These are phyloP conservation scores for Hirtodrosophila confusa DNA, from an alignment of 2,888 invertebrate species.

Conservation along the genomic window DNA sequence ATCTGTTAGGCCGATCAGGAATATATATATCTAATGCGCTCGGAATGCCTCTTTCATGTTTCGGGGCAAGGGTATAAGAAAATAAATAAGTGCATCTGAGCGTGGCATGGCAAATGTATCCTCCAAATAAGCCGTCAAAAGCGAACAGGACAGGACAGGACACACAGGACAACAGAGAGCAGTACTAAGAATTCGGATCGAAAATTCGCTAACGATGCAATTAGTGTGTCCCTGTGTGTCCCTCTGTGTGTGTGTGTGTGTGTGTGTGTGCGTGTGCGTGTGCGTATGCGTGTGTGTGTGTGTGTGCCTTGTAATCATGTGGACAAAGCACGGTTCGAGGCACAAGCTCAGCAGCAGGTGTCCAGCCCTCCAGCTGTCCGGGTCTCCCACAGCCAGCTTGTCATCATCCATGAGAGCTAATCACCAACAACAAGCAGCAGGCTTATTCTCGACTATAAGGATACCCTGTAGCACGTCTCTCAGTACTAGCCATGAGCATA, in stretches of 20 bases:
- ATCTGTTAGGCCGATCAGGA: too few relatives aligned
- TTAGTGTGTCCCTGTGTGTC: slow-evolving; percentile 38
- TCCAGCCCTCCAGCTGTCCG: slow-evolving; percentile 9
- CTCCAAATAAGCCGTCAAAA: slow-evolving; percentile 16
- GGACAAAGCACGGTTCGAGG: slow-evolving; percentile 12
- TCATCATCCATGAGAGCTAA: neutral
- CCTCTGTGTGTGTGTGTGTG: slow-evolving; percentile 5
- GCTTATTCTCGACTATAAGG: too few relatives aligned
- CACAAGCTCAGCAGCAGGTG: slow-evolving; percentile 12
- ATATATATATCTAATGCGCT: too few relatives aligned
- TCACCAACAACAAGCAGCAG: neutral
- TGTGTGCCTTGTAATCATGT: slow-evolving; percentile 19
- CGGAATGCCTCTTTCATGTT: too few relatives aligned
- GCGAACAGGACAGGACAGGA: slow-evolving; percentile 20
- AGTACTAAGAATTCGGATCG: slow-evolving; percentile 16
- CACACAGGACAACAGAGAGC: slow-evolving; percentile 3
- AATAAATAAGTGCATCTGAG: slow-evolving; percentile 36
- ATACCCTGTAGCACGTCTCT: slow-evolving; percentile 7
- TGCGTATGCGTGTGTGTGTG: neutral
- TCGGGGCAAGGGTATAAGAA: too few relatives aligned
- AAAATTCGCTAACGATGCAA: slow-evolving; percentile 73
- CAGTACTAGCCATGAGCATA: too few relatives aligned
- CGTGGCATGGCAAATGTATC: slow-evolving; percentile 28
- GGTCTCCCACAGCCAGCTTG: neutral
- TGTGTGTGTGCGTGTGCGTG: slow-evolving; percentile 2